These are phyloP conservation scores for Drosophila aff. DNA, from an alignment of 1,140 invertebrate species.

Conservation along the genomic window DNA sequence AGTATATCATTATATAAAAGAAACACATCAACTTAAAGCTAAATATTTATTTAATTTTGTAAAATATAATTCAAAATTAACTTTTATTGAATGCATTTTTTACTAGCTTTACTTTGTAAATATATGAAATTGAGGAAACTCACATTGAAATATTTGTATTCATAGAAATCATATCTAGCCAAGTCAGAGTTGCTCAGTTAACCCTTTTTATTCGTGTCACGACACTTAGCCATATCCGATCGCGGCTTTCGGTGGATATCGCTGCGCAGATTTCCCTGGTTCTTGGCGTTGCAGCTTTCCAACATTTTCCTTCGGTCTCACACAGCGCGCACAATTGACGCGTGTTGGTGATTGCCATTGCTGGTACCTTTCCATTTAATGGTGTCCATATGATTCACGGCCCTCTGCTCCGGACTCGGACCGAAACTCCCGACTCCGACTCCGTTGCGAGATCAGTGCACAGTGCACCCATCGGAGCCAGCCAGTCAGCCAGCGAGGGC, in stretches of 20 bases:
- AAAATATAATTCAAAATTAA: too few species aligned
- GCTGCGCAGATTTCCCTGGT: conserved; percentile 32
- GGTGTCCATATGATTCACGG: conserved; percentile 83
- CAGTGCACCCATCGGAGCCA: conserved; percentile 29
- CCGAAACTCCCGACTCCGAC: conserved; percentile 8
- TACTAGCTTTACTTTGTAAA: neutral
- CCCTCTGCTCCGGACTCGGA: conserved; percentile 46
- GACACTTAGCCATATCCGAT: conserved; percentile 29
- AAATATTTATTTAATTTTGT: too few species aligned
- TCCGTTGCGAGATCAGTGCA: neutral
- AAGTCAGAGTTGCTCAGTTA: neutral
- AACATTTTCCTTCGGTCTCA: conserved; percentile 57
- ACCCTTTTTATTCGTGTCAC: conserved; percentile 29
- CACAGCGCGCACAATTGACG: conserved; percentile 78
- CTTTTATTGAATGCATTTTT: too few species aligned
- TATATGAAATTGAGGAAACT: neutral
- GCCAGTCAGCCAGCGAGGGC: neutral
- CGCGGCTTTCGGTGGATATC: conserved; percentile 15
- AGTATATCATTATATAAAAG: neutral
- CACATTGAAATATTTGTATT: neutral
- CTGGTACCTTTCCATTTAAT: conserved; percentile 79
- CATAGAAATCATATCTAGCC: neutral
- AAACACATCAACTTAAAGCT: too few species aligned
- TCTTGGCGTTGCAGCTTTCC: conserved; percentile 22
- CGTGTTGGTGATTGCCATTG: conserved; percentile 78